These are phyloP conservation scores for Sinocyclocheilus anshuiensis DNA, from an alignment of 2,113 vertebrate species.

Conservation along the genomic window DNA sequence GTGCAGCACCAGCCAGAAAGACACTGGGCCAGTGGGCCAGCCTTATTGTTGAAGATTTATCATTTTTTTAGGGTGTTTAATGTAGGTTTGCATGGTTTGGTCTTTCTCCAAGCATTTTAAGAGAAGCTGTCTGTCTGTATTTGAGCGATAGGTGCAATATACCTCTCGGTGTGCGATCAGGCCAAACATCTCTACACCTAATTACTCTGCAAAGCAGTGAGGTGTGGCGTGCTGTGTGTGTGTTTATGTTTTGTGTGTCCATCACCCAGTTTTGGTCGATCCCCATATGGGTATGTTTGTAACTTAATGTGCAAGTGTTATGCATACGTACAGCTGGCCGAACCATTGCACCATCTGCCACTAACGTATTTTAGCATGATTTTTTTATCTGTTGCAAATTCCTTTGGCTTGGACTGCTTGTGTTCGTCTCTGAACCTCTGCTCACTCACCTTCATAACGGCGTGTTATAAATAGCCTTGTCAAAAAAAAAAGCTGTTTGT, in stretches of 20 bases:
- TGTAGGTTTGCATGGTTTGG: slow-evolving; percentile 1
- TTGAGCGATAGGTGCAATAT: slow-evolving; percentile 66
- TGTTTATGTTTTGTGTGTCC: slow-evolving; percentile 33
- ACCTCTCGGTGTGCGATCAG: slow-evolving; percentile 60
- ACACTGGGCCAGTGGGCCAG: neutral
- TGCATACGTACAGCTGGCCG: neutral
- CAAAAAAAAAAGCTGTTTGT: slow-evolving; percentile 50
- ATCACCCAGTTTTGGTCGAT: slow-evolving; percentile 43
- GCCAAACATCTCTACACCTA: slow-evolving; percentile 61
- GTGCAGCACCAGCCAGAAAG: neutral
- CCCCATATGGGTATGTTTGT: slow-evolving; percentile 13
- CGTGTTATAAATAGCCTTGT: slow-evolving; percentile 63
- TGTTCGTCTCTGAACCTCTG: neutral
- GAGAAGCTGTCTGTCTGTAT: slow-evolving; percentile 1
- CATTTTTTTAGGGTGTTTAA: neutral
- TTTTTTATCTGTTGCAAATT: neutral
- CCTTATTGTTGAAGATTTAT: neutral
- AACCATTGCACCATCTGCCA: slow-evolving; percentile 31
- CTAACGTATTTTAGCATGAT: neutral
- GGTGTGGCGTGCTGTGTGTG: slow-evolving; percentile 37
- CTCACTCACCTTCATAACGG: slow-evolving; percentile 47
- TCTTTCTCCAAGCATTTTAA: slow-evolving; percentile 9
- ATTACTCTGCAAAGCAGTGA: slow-evolving; percentile 61
- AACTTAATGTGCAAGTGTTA: slow-evolving; percentile 21
- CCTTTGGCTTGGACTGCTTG: neutral